A percentile compares a stretch with the other conserved stretches of the same genome.
Evolutionary conservation across 2,113 vertebrate genomes (phyloP).

Genomic region (Camelus bactrianus): DNA sequence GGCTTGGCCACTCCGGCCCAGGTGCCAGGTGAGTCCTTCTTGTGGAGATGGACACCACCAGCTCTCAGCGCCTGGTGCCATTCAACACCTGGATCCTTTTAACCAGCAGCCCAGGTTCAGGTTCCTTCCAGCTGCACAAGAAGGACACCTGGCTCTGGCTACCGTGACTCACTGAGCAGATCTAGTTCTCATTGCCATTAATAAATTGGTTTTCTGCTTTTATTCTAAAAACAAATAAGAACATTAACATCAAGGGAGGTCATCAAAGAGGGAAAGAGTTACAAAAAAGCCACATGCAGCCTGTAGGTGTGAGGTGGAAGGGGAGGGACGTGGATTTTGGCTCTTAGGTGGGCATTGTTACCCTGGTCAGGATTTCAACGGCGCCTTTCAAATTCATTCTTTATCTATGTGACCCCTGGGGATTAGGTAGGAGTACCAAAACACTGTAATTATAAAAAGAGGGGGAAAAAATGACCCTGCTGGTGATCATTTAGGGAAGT

Average conservation of each 20-base stretch:
- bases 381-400: conserved; percentile 67
- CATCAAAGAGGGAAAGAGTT: background rate
- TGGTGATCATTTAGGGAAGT: conserved; percentile 59
- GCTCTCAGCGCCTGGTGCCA: background rate
- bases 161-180: background rate
- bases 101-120: background rate
- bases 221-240: conserved; percentile 59
- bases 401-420: conserved; percentile 14
- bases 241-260: conserved; percentile 49
- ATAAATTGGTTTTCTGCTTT: conserved; percentile 48
- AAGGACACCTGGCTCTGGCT: background rate
- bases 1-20: background rate
- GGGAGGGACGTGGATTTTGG: background rate
- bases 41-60: background rate
- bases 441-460: background rate
- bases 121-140: background rate
- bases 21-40: background rate
- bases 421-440: conserved; percentile 58
- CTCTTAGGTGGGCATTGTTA: background rate
- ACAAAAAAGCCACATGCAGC: conserved; percentile 48
- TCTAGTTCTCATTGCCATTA: background rate
- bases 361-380: conserved; percentile 8
- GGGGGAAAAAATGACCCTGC: background rate
- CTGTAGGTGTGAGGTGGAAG: conserved; percentile 11
- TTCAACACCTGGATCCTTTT: background rate